Evolutionary conservation across 2,888 invertebrate genomes (phyloP), one percentile per base, ranked within the genome.

Genomic region (Gastracanthus pulcherrimus): DNA sequence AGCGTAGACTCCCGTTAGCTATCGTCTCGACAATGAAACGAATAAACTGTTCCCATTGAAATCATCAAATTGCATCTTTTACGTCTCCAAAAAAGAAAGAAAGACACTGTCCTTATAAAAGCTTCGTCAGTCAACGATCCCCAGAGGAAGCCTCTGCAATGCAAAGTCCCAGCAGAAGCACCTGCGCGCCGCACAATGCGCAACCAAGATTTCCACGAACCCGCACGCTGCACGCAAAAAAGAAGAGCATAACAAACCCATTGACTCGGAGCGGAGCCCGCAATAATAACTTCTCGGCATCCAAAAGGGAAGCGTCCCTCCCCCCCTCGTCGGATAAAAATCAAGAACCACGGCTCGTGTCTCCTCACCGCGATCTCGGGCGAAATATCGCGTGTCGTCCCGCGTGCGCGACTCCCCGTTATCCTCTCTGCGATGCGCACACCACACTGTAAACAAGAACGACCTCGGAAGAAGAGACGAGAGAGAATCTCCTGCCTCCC

Each of bases 391-490:
- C 48, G 36, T 64, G 62, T 60, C 31, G 9, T 58, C 38, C 38
- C 41, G 3, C 31, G 34, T 51, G 19, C 19, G 0, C 13, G 31
- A 51, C 13, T 51, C 36, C 29, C 34, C 70, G 70, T 55, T 29
- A 36, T 45, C 16, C 34, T 80, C 31, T 58, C 82, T 82, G 82
- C 82, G 82, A 84, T 85, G n/a, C n/a, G n/a, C n/a, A n/a, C n/a
- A n/a, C n/a, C 83, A 76, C 87, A 87, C 86, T 86, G 88, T 89
- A 89, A 89, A 89, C 86, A 87, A 86, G 85, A 89, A 86, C 82
- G 86, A 85, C 85, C 86, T 86, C 85, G 82, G 41, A 84, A 82
- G 84, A 78, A 77, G 85, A 85, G 87, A 86, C 29, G n/a, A 29
- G 58, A 58, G 29, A 31, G 23, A 13, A 31, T 4, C 23, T 19